phyloP scores from a whole-genome alignment of 1,140 invertebrate species.

The Drosophila aff. region DNA sequence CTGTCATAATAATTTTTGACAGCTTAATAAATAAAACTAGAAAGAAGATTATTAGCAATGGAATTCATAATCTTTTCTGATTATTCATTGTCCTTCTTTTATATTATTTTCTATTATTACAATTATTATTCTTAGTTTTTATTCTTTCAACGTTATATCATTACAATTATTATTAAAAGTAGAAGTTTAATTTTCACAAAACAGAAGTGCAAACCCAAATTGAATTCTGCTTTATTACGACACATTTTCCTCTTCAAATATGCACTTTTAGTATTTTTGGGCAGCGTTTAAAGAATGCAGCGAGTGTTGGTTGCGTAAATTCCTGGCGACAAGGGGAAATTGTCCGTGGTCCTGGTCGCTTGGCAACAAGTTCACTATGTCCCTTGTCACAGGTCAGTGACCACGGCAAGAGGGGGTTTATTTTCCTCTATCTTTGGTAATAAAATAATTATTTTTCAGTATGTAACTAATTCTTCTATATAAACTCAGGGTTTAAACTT shows the following conservation, averaged over 20 bases:
- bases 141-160: too few relatives aligned
- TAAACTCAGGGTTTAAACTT: neutral
- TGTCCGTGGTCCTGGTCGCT: slow-evolving; percentile 32
- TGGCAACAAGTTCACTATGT: slow-evolving; percentile 51
- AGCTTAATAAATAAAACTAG: too few relatives aligned
- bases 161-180: too few relatives aligned
- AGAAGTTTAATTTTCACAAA: too few relatives aligned
- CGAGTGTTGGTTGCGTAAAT: slow-evolving; percentile 18
- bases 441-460: neutral
- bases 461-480: too few relatives aligned
- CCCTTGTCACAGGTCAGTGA: slow-evolving; percentile 4
- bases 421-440: neutral
- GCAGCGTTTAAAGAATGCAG: slow-evolving; percentile 18
- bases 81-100: too few relatives aligned
- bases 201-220: too few relatives aligned
- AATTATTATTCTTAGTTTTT: too few relatives aligned
- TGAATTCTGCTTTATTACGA: neutral
- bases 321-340: slow-evolving; percentile 14
- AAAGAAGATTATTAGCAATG: too few relatives aligned
- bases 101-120: too few relatives aligned
- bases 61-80: too few relatives aligned
- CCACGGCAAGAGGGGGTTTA: neutral
- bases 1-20: too few relatives aligned
- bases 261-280: slow-evolving; percentile 39
- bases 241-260: slow-evolving; percentile 27